Evolutionary conservation across 2,888 invertebrate genomes (phyloP).

Genomic region (Drosophila mettleri): DNA sequence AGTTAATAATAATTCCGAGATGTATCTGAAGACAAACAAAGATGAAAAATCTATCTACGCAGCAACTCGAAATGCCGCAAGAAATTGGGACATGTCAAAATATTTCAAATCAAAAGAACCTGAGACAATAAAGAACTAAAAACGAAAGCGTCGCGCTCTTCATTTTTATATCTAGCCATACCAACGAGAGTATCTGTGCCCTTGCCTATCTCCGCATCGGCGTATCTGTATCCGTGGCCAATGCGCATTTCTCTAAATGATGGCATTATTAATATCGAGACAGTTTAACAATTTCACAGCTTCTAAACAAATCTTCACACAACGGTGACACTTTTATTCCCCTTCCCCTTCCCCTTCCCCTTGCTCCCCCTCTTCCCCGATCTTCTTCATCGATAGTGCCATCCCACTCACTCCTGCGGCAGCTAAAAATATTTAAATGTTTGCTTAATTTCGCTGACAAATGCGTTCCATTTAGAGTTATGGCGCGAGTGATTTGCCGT

Average conservation of each 20-base stretch:
- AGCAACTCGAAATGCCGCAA: slow-evolving; percentile 43
- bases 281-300: slow-evolving; percentile 82
- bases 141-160: slow-evolving; percentile 64
- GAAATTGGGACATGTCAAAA: slow-evolving; percentile 80
- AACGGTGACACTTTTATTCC: slow-evolving; percentile 27
- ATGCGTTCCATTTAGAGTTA: slow-evolving; percentile 79
- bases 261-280: slow-evolving; percentile 81
- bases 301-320: slow-evolving; percentile 73
- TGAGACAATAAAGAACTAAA: slow-evolving; percentile 79
- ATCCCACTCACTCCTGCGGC: slow-evolving; percentile 6
- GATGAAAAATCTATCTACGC: slow-evolving; percentile 19
- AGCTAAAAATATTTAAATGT: slow-evolving; percentile 57
- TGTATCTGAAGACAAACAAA: slow-evolving; percentile 14
- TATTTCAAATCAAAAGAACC: slow-evolving; percentile 78
- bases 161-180: slow-evolving; percentile 31
- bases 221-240: slow-evolving; percentile 8
- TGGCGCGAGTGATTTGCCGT: slow-evolving; percentile 69
- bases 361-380: neutral
- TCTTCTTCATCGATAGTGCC: slow-evolving; percentile 3
- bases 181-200: slow-evolving; percentile 6
- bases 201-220: slow-evolving; percentile 9
- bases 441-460: slow-evolving; percentile 72
- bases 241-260: slow-evolving; percentile 47
- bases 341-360: neutral
- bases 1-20: slow-evolving; percentile 72